phyloP scores from a whole-genome alignment of 2,888 invertebrate species.

The Ptychoptera contaminata region DNA sequence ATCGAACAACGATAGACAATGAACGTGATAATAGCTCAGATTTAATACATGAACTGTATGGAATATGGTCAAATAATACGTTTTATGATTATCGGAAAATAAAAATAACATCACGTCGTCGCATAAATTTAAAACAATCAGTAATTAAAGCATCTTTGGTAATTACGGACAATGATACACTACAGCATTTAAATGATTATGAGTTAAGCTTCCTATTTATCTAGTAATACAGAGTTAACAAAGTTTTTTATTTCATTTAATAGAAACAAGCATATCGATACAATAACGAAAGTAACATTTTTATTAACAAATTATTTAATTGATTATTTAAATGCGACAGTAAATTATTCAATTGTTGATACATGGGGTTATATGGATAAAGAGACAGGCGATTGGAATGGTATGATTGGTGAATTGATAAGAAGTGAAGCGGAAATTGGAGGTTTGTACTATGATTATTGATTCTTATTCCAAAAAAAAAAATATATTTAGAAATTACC shows the following conservation, averaged over 20 bases:
- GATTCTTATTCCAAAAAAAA: conserved; percentile 16
- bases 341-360: conserved; percentile 34
- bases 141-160: conserved; percentile 40
- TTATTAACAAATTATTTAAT: conserved; percentile 39
- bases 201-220: conserved; percentile 25
- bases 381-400: conserved; percentile 41
- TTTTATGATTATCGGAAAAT: conserved; percentile 6
- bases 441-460: conserved; percentile 24
- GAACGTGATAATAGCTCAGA: too few species aligned
- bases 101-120: conserved; percentile 15
- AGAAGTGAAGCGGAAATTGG: conserved; percentile 44
- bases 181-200: conserved; percentile 42
- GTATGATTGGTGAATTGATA: conserved; percentile 46
- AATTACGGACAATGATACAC: conserved; percentile 40
- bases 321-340: conserved; percentile 40
- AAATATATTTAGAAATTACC: too few species aligned
- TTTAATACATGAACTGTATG: conserved; percentile 12
- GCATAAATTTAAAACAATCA: conserved; percentile 33
- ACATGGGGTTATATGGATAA: conserved; percentile 44
- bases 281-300: conserved; percentile 47
- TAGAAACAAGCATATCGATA: conserved; percentile 36
- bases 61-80: conserved; percentile 6
- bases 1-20: too few species aligned
- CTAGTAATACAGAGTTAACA: neutral
- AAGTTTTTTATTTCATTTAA: neutral